phyloP scores from a whole-genome alignment of 2,797 vertebrate genomes.

The Perodicticus potto region DNA sequence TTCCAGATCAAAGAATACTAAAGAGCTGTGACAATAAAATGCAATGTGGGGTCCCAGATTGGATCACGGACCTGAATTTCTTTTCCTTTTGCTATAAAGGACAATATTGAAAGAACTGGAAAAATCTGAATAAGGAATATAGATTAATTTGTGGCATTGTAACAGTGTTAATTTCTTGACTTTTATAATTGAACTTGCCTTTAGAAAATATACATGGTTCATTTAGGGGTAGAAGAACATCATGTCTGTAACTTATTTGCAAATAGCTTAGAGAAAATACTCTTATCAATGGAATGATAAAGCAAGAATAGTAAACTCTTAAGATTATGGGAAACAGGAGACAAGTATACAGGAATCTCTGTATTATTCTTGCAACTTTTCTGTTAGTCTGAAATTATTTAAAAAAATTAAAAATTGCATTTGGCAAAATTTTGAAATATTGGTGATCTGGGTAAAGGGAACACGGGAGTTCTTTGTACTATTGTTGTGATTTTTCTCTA shows the following conservation, averaged over 20 bases:
- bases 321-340: background rate
- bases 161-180: background rate
- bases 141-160: background rate
- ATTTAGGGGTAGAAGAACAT: background rate
- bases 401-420: background rate
- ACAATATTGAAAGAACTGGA: background rate
- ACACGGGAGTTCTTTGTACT: background rate
- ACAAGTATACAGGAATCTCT: background rate
- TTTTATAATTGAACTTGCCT: background rate
- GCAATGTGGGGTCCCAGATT: background rate
- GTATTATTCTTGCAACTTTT: background rate
- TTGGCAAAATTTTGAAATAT: background rate
- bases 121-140: background rate
- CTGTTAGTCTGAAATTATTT: conserved; percentile 13
- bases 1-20: background rate
- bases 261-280: background rate
- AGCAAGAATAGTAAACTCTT: background rate
- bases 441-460: background rate
- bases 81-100: background rate
- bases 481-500: background rate
- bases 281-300: background rate
- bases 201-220: background rate
- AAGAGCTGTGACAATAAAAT: background rate
- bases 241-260: background rate
- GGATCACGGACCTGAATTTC: background rate